Conservation (phyloP, 2,888 invertebrate species). For the Chesias legatella region DNA sequence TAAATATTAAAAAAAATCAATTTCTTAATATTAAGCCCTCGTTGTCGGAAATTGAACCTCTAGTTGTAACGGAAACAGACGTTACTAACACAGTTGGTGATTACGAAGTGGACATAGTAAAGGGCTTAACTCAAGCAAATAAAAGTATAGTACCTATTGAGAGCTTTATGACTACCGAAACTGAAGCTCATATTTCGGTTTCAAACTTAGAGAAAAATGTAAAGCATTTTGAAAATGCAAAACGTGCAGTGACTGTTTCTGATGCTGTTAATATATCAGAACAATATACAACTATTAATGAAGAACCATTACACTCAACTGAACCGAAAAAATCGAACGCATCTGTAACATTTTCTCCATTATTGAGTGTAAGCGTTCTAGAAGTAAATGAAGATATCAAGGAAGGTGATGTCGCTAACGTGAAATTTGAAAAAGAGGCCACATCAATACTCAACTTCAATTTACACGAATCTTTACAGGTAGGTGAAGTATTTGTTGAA, state of each 20-base stretch:
- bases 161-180: conserved; percentile 78
- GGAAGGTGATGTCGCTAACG: conserved; percentile 78
- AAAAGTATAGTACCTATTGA: conserved; percentile 53
- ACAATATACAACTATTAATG: conserved; percentile 80
- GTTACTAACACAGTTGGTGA: conserved; percentile 45
- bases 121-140: conserved; percentile 40
- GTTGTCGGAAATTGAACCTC: conserved; percentile 52
- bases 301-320: conserved; percentile 75
- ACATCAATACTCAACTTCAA: conserved; percentile 83
- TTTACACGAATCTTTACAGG: conserved; percentile 81
- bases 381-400: conserved; percentile 83
- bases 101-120: conserved; percentile 37
- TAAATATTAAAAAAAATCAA: conserved; percentile 47
- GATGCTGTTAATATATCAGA: conserved; percentile 85
- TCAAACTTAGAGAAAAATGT: conserved; percentile 60
- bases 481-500: conserved; percentile 85
- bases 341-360: conserved; percentile 78
- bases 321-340: conserved; percentile 77
- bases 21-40: conserved; percentile 48
- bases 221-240: conserved; percentile 72
- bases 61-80: conserved; percentile 62
- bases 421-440: conserved; percentile 64
- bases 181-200: conserved; percentile 69
- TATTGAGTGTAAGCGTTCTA: conserved; percentile 82
- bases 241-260: conserved; percentile 78